Base-by-base conservation (phyloP, 2,888 invertebrate genomes). In the Drosophila dives region DNA sequence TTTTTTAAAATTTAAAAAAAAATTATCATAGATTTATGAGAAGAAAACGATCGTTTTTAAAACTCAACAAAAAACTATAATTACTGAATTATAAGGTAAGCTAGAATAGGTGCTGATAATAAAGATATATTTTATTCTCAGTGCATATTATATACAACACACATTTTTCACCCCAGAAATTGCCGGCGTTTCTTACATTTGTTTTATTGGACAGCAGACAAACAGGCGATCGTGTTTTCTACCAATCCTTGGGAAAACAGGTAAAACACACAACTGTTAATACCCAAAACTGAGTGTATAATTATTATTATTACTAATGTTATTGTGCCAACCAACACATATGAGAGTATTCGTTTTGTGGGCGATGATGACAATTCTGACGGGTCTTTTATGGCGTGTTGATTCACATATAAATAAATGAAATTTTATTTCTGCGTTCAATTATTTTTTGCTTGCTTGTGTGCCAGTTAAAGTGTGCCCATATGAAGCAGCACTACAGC, bases 341-440 rank as follows among this genome's bases (percentile, higher is more conserved):
- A 20, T 42, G 56, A 42, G 5, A 20, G 6, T 56, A 20, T 20
- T 15, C 23, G 17, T 20, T 15, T 59, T 80, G 84, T 87, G 78
- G 84, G 87, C 72, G 81, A 65, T 54, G 68, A 72, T 64, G 66
- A 75, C 72, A 69, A 45, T 73, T 70, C 61, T 48, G 65, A 34
- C 66, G 7, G 65, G 53, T 72, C 79, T 68, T 86, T 81, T 83
- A 79, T 79, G 86, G 83, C 64, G 65, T 66, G 69, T 66, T 75
- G 68, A 71, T 67, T 78, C 71, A 75, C 63, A 64, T 78, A 75
- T 59, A 70, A 67, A 75, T 69, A 83, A 76, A 80, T 80, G 63
- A 77, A 81, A 74, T 72, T 75, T 68, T 70, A 71, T 72, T 86
- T 86, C 56, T 69, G 49, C 72, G 77, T 84, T 83, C 81, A 77